A percentile compares a stretch with the other conserved stretches of the same genome.
phyloP scores from a whole-genome alignment of 2,888 invertebrate species.

The Rhopalosiphum nymphaeae region DNA sequence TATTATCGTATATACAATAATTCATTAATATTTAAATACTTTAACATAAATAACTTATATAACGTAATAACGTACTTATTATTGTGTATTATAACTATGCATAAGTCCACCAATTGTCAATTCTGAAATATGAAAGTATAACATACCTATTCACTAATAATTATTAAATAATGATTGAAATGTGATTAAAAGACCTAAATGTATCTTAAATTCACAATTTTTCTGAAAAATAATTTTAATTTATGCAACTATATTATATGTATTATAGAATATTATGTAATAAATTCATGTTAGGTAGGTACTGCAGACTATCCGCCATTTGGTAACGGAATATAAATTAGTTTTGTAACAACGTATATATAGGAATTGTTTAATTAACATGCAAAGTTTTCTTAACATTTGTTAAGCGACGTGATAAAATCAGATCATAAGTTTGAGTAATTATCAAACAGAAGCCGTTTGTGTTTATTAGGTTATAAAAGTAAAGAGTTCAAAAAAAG shows the following conservation, averaged over 20 bases:
- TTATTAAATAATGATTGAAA: no score
- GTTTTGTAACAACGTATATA: neutral
- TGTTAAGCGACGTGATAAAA: constrained; percentile 3
- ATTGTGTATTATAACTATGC: no score
- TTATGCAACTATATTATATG: neutral
- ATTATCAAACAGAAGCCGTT: neutral
- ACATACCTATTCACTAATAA: no score
- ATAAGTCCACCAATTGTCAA: no score
- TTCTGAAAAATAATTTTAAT: neutral
- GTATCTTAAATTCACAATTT: no score
- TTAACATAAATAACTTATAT: no score
- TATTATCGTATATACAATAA: no score
- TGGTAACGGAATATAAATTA: neutral
- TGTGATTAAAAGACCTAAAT: no score
- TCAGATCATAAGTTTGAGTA: neutral
- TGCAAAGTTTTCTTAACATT: constrained; percentile 26
- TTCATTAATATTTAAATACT: no score
- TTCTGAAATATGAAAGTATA: no score
- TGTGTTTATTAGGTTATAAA: neutral
- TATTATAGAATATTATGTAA: neutral
- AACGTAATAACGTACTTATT: no score
- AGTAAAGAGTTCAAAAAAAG: neutral
- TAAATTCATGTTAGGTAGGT: neutral
- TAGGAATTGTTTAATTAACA: constrained; percentile 31
- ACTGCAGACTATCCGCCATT: neutral